Evolutionary conservation across 2,113 vertebrate genomes (phyloP), one percentile per base, ranked within the genome.

Genomic region (Seriola aureovittata): DNA sequence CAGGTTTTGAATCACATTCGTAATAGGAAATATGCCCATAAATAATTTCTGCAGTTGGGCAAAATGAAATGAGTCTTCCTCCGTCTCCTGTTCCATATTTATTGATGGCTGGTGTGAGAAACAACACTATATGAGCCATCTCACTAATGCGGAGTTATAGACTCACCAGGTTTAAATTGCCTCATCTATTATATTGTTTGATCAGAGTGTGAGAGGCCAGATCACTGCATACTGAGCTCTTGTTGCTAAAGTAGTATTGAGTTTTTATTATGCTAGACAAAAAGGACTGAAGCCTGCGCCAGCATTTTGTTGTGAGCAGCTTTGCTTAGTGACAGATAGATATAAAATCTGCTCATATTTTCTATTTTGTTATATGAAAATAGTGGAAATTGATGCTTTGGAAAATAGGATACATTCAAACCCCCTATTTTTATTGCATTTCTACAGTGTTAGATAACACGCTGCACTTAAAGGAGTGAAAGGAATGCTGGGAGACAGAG

Each of bases 121-220:
- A 83, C 81, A 80, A 64, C 77, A 25, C 14, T 21, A 25, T 64
- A 36, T 38, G 73, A 71, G 72, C 60, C 71, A 34, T 59, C 79
- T 69, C 62, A 25, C 66, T 80, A 67, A 85, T 79, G 69, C 29
- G 2, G 29, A 29, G 29, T 29, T 71, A 73, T 55, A 72, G 57
- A 66, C 71, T 75, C 68, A 38, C 46, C 62, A 23, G 19, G 38
- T 70, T 71, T 75, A 86, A 81, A 89, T 50, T 75, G 44, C 58
- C 58, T 85, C 52, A 77, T 82, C 69, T 72, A 40, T 92, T 85
- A 84, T 38, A 52, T 58, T 66, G 64, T 72, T 77, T 71, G 67
- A 80, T 72, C 55, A 52, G 48, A 76, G 75, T 42, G 16, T 58
- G 63, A 48, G 70, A 58, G 66, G 36, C 66, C 46, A 69, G 7